Percentiles rank a stretch among this genome's conserved stretches.
Evolutionary conservation across 2,797 vertebrate species (phyloP).

Genomic region (Simalia tracyae): DNA sequence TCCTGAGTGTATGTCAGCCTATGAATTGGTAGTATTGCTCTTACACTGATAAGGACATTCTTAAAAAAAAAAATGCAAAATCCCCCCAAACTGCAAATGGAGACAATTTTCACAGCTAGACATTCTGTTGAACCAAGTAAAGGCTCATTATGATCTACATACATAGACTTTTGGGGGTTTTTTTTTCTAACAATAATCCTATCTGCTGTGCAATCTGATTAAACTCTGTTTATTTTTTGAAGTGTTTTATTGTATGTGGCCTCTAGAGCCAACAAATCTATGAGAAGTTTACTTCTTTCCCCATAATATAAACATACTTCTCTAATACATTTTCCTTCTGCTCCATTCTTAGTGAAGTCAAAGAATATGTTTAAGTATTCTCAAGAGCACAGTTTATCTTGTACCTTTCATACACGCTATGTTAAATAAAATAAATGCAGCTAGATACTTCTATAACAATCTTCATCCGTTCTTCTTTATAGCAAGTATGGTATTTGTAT

Average conservation of each 20-base stretch:
- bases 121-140: background rate
- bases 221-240: background rate
- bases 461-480: constrained; percentile 34
- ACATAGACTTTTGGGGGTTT: background rate
- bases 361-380: constrained; percentile 1
- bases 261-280: background rate
- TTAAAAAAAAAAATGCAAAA: background rate
- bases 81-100: background rate
- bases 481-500: constrained; percentile 56
- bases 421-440: constrained; percentile 12
- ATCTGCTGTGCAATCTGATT: constrained; percentile 1
- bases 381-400: constrained; percentile 19
- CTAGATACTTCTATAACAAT: constrained; percentile 15
- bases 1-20: background rate
- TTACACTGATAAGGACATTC: background rate
- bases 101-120: background rate
- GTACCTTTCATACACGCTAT: constrained; percentile 22
- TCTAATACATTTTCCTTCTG: constrained; percentile 10
- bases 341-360: constrained; percentile 7
- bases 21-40: background rate
- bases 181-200: background rate
- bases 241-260: background rate
- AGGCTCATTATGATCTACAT: background rate
- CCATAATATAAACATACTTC: background rate
- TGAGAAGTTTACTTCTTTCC: constrained; percentile 30